These are phyloP conservation scores for Hymenochirus boettgeri DNA, from an alignment of 2,113 vertebrate species.

Conservation along the genomic window DNA sequence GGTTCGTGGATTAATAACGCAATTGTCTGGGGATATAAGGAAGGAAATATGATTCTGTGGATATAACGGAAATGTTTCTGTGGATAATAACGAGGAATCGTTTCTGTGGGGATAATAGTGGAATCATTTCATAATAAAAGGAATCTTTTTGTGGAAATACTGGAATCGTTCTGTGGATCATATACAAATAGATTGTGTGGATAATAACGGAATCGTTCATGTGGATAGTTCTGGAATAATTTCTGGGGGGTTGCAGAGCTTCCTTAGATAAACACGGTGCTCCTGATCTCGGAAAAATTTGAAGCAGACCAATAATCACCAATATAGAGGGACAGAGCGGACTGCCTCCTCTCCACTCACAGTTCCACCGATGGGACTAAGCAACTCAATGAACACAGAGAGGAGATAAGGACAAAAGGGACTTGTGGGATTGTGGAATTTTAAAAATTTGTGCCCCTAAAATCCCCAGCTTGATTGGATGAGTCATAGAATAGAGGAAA, in stretches of 20 bases:
- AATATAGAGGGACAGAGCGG: slow-evolving; percentile 53
- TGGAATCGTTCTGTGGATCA: slow-evolving; percentile 55
- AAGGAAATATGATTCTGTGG: slow-evolving; percentile 46
- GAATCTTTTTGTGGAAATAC: too few relatives aligned
- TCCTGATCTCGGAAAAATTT: slow-evolving; percentile 63
- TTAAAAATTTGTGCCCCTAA: too few relatives aligned
- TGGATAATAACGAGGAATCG: too few relatives aligned
- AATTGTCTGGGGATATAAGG: not conserved
- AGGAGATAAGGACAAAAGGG: too few relatives aligned
- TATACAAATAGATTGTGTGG: too few relatives aligned
- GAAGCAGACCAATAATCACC: slow-evolving; percentile 70
- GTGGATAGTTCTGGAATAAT: too few relatives aligned
- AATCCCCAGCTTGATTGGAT: too few relatives aligned
- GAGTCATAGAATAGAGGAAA: too few relatives aligned
- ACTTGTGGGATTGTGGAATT: too few relatives aligned
- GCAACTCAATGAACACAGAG: slow-evolving; percentile 48
- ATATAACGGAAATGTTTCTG: too few relatives aligned
- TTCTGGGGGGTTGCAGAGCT: slow-evolving; percentile 61
- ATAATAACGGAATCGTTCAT: slow-evolving; percentile 74
- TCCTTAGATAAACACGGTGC: slow-evolving; percentile 73
- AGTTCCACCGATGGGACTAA: slow-evolving; percentile 53
- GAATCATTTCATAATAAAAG: too few relatives aligned
- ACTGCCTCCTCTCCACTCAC: slow-evolving; percentile 56
- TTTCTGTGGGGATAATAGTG: too few relatives aligned
- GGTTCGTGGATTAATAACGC: not conserved